Base-by-base conservation (phyloP, 2,888 invertebrate species). In the Drosophila mercatorum region DNA sequence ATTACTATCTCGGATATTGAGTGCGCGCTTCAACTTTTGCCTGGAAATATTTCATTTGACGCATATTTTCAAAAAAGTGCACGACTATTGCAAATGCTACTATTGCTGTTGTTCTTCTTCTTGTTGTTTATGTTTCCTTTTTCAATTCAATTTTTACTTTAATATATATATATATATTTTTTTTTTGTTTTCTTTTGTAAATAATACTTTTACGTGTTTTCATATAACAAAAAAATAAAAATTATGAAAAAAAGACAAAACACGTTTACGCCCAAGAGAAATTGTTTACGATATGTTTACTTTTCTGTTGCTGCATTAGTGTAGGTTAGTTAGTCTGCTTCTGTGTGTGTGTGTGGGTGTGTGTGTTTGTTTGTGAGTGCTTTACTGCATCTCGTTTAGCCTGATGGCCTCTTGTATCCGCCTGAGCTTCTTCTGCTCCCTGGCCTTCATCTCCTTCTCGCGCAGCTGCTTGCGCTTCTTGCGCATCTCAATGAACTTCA, bases 401-500 rank as follows among this genome's bases (percentile, higher is more conserved):
- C 80, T 65, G 12, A 88, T 86, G 53, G 85, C 88, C 55, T 88
- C 76, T 74, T 89, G 80, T 76, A 83, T 79, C 65, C 76, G 68
- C 69, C 80, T 80, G 17, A 81, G 72, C 67, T 88, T 83, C 79
- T 88, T 80, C 38, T 90, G 89, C 62, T 80, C 74, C 60, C 78
- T 81, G 63, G 85, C 88, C 59, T 90, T 85, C 52, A 84, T 68
- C 72, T 80, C 52, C 69, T 83, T 82, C 65, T 91, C 79, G 40
- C 89, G 87, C 55, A 85, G 65, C 72, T 81, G 81, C 74, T 91
- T 91, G 67, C 91, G 88, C 51, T 83, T 77, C 71, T 89, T 89
- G 67, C 92, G 89, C 75, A 86, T 80, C 63, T 92, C 90, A 31
- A 90, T 82, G 81, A 92, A 92, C 66, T 79, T 77, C 58, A 72